phyloP scores from a whole-genome alignment of 2,113 vertebrate species.

The Harpagus bidentatus region DNA sequence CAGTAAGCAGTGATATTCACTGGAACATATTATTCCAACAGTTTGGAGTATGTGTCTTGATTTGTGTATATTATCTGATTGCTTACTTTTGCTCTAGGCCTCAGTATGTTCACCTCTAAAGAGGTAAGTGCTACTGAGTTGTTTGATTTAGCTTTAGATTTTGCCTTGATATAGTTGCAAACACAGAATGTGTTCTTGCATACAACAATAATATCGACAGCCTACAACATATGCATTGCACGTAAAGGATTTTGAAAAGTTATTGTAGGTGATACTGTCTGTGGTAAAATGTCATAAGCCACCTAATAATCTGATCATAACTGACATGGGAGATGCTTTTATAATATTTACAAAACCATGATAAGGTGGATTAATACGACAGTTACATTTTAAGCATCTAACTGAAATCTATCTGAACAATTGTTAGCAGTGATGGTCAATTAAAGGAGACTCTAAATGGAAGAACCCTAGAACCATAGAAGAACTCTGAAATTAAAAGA shows the following conservation, averaged over 20 bases:
- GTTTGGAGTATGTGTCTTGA: background rate
- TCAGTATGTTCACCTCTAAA: background rate
- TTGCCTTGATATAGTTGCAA: background rate
- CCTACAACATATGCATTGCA: background rate
- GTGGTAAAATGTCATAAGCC: background rate
- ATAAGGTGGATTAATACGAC: background rate
- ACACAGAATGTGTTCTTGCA: background rate
- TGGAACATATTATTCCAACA: background rate
- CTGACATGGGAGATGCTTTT: background rate
- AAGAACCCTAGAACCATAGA: background rate
- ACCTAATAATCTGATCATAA: background rate
- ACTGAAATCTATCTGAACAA: background rate
- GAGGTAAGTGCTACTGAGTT: background rate
- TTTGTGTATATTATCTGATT: background rate
- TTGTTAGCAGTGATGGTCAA: background rate
- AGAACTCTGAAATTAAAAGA: background rate
- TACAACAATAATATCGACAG: background rate
- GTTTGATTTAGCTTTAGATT: conserved; percentile 1
- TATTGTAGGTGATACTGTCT: background rate
- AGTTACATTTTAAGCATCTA: background rate
- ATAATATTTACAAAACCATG: background rate
- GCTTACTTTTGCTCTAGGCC: background rate
- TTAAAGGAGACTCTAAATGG: background rate
- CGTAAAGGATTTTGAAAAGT: background rate
- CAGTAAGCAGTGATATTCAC: background rate